These are phyloP conservation scores for Harpegnathos saltator DNA, from an alignment of 1,140 invertebrate species.

Conservation along the genomic window DNA sequence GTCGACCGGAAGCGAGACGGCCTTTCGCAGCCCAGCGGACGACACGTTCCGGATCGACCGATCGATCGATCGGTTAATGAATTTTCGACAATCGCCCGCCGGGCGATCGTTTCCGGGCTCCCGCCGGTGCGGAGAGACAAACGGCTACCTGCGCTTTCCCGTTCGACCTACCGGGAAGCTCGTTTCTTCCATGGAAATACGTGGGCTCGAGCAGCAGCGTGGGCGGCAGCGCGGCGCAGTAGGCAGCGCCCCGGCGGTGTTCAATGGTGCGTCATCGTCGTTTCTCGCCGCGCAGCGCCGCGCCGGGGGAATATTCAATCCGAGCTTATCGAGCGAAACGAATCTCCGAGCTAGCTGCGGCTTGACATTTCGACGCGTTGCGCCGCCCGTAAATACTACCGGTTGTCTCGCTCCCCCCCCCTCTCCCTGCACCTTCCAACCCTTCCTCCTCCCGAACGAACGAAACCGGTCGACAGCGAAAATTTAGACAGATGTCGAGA, in stretches of 20 bases:
- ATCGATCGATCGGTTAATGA: neutral
- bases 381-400: slow-evolving; percentile 21
- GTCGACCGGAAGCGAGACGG: slow-evolving; percentile 48
- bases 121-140: too few relatives aligned
- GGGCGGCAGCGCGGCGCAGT: slow-evolving; percentile 7
- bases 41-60: slow-evolving; percentile 31
- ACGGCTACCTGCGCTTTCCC: slow-evolving; percentile 16
- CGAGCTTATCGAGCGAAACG: slow-evolving; percentile 55
- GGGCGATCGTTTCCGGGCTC: too few relatives aligned
- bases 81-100: slow-evolving; percentile 31
- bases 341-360: slow-evolving; percentile 35
- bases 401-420: neutral
- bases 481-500: too few relatives aligned
- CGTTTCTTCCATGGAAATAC: slow-evolving; percentile 49
- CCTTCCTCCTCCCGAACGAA: slow-evolving; percentile 1
- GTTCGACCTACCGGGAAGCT: slow-evolving; percentile 45
- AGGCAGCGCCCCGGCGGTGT: slow-evolving; percentile 43
- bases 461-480: neutral
- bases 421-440: neutral
- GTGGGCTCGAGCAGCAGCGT: slow-evolving; percentile 49
- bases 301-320: slow-evolving; percentile 56
- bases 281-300: too few relatives aligned
- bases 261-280: slow-evolving; percentile 59
- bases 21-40: slow-evolving; percentile 25
- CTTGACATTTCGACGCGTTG: slow-evolving; percentile 51